phyloP scores from a whole-genome alignment of 1,140 invertebrate species.

The Drosophila leontia region DNA sequence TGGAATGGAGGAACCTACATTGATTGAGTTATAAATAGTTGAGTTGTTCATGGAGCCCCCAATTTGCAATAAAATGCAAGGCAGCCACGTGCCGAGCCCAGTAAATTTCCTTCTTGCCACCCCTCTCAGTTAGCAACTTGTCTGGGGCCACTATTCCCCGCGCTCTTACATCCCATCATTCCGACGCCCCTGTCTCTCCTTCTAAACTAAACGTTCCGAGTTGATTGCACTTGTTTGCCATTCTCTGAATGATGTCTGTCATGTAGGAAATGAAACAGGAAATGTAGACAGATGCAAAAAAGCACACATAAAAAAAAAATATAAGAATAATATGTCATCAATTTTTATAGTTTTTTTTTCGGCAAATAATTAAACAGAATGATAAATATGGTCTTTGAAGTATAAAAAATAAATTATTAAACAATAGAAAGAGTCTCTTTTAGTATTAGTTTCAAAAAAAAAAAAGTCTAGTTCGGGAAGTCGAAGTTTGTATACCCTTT shows the following conservation, averaged over 20 bases:
- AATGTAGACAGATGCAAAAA: constrained; percentile 45
- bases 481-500: neutral
- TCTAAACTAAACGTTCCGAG: constrained; percentile 27
- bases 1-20: constrained; percentile 11
- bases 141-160: constrained; percentile 2
- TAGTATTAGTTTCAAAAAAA: neutral
- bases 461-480: no score
- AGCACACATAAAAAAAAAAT: neutral
- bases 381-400: neutral
- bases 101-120: neutral
- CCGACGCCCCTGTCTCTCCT: constrained; percentile 13
- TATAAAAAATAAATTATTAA: neutral
- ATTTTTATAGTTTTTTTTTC: neutral
- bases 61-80: constrained; percentile 45
- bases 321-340: neutral
- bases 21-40: constrained; percentile 56
- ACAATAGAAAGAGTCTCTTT: neutral
- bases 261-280: constrained; percentile 77
- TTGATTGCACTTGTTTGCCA: constrained; percentile 75
- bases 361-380: neutral
- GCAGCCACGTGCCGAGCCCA: constrained; percentile 42
- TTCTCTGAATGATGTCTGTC: constrained; percentile 55
- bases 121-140: constrained; percentile 25
- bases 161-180: constrained; percentile 2
- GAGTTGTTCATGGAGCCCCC: constrained; percentile 10